Base-by-base conservation (phyloP, 2,113 vertebrate genomes). In the Urocynchramus pylzowi region DNA sequence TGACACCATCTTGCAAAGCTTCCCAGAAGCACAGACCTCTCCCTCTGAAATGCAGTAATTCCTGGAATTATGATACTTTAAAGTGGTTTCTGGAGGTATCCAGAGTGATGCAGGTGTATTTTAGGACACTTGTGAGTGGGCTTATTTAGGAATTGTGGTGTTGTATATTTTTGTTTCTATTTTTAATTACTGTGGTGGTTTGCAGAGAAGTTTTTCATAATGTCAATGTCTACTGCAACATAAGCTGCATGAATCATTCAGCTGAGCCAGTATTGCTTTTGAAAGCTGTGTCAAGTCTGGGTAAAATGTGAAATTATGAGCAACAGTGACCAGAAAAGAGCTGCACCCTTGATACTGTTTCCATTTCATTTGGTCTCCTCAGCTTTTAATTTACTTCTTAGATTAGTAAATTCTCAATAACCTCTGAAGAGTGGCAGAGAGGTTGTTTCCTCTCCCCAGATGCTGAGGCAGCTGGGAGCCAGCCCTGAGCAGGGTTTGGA, bases 101-200 rank as follows among this genome's bases (percentile, higher is more conserved):
- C 79, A 41, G 39, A 69, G 64, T 26, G 37, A 60, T 82, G 53
- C 60, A 95, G 83, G 73, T 95, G 30, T 96, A 79, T 92, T 95
- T 96, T 95, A 78, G 69, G 73, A 81, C 13, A 33, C 35, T 87
- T 80, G 56, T 41, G 56, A 76, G 42, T 71, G 63, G 42, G 8
- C 27, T 90, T 35, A 57, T 84, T 82, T 94, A 21, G 57, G 64
- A 90, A 87, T 69, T 89, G 41, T 52, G 57, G 60, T 65, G 61
- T 28, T 2, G 4, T 60, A n/a, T 92, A 56, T 92, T 95, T 96
- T 93, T 89, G 37, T 87, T 93, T 90, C 93, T 90, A 82, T 87
- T 93, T 93, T 90, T 90, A 95, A 84, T 78, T 37, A 7, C 69
- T 49, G 44, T 89, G 26, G 57, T 49, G 47, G 49, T 87, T 89